phyloP scores from a whole-genome alignment of 2,797 vertebrate species.

The Sebastes aleutianus region DNA sequence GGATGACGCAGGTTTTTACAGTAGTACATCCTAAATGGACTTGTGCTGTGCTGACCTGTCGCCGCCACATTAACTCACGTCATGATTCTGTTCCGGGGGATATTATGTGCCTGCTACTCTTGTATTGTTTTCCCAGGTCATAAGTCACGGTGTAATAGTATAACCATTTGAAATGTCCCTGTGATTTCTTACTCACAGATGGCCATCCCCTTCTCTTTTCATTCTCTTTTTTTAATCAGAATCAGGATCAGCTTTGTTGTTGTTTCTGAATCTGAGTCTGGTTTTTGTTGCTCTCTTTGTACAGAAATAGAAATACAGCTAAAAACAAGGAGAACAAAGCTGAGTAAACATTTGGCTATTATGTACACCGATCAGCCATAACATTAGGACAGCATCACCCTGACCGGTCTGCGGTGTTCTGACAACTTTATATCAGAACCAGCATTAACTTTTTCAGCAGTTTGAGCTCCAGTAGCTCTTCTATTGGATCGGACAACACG shows the following conservation, averaged over 20 bases:
- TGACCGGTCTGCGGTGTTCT: no score
- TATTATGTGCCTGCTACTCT: constrained; percentile 1
- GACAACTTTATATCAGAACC: no score
- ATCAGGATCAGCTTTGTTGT: background rate
- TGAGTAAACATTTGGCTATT: background rate
- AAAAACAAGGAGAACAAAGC: background rate
- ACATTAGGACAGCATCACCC: no score
- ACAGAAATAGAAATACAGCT: no score
- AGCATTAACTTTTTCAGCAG: no score
- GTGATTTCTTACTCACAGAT: background rate
- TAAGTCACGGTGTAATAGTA: background rate
- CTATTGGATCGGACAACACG: no score
- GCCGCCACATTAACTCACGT: background rate
- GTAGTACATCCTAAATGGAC: constrained; percentile 44
- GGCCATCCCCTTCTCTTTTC: constrained; percentile 13
- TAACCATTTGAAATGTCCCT: background rate
- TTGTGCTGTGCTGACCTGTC: constrained; percentile 23
- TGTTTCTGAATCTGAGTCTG: background rate
- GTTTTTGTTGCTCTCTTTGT: no score
- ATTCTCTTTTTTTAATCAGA: background rate
- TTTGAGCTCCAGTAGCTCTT: no score
- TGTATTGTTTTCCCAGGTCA: constrained; percentile 24
- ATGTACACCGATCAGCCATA: background rate
- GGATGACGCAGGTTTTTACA: background rate
- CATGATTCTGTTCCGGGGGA: background rate